Evolutionary conservation across 2,113 vertebrate species (phyloP), one percentile per base, ranked within the genome.

Genomic region (Megalops atlanticus): DNA sequence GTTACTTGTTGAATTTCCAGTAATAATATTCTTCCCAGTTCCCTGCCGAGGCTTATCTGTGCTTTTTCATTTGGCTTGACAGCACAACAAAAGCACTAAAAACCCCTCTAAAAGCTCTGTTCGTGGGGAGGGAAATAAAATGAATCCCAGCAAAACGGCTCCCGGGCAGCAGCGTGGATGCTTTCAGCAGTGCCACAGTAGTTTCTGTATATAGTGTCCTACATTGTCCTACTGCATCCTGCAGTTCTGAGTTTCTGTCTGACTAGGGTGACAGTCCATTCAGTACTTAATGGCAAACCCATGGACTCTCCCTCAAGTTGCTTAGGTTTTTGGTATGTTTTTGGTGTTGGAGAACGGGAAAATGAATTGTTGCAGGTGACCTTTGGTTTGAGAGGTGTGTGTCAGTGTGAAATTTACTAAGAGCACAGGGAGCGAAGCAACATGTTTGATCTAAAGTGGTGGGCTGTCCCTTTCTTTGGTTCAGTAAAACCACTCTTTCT

Each of bases 1-100:
- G 58, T 64, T 64, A 64, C 58, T 64, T 64, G 58, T 64, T 64
- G 58, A 64, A 31, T 64, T 64, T 64, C 58, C 58, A 31, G 58
- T 64, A 64, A 64, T 64, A 64, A 64, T 64, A 64, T 64, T 64
- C 58, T 64, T 64, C 27, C 58, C 58, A 10, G 58, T 10, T 31
- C 24, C 58, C 27, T 64, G n/a, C 58, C 12, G 52, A 58, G 52
- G 24, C 21, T 58, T 58, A 58, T 58, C 52, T 58, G 52, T 58
- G 21, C 52, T 58, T 58, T 58, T 58, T 58, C 52, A 58, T 58
- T 58, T 58, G 18, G 52, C 21, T 58, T 58, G 52, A 58, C 52
- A 58, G 52, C 52, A 58, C 52, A 58, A 58, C 52, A 58, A 58
- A 58, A 58, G 52, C n/a, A 18, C 21, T n/a, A 24, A 58, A 58